phyloP scores from a whole-genome alignment of 2,888 invertebrate genomes.

The Philaethria dido region DNA sequence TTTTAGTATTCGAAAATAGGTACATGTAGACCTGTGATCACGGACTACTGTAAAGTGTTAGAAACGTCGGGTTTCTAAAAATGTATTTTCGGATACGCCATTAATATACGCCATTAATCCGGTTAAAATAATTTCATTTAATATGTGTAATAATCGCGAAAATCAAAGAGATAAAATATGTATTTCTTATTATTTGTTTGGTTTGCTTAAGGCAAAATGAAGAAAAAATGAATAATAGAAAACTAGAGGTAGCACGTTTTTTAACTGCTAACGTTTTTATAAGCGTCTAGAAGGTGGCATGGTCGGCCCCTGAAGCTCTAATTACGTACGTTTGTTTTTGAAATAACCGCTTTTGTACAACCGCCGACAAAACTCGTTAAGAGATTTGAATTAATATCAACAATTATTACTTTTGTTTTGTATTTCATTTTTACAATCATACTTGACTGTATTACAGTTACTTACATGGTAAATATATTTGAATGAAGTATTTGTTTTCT shows the following conservation, averaged over 20 bases:
- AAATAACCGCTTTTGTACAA: slow-evolving; percentile 69
- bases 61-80: too few relatives aligned
- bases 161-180: too few relatives aligned
- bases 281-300: slow-evolving; percentile 47
- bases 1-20: too few relatives aligned
- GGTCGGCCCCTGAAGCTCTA: slow-evolving; percentile 63
- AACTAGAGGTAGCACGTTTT: slow-evolving; percentile 55
- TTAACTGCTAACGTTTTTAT: slow-evolving; percentile 71
- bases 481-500: background rate
- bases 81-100: too few relatives aligned
- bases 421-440: background rate
- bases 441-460: background rate
- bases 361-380: slow-evolving; percentile 51
- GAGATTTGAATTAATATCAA: slow-evolving; percentile 37
- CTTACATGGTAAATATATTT: background rate
- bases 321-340: slow-evolving; percentile 80
- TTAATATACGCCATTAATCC: too few relatives aligned
- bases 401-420: slow-evolving; percentile 7
- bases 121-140: too few relatives aligned
- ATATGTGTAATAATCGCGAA: too few relatives aligned
- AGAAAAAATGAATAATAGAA: slow-evolving; percentile 32
- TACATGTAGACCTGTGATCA: too few relatives aligned
- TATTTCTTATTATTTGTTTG: background rate
- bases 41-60: too few relatives aligned
- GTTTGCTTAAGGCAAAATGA: slow-evolving; percentile 5